A percentile compares a stretch with the other conserved stretches of the same genome.
phyloP scores from a whole-genome alignment of 2,888 invertebrate species.

The Cynaeus angustus region DNA sequence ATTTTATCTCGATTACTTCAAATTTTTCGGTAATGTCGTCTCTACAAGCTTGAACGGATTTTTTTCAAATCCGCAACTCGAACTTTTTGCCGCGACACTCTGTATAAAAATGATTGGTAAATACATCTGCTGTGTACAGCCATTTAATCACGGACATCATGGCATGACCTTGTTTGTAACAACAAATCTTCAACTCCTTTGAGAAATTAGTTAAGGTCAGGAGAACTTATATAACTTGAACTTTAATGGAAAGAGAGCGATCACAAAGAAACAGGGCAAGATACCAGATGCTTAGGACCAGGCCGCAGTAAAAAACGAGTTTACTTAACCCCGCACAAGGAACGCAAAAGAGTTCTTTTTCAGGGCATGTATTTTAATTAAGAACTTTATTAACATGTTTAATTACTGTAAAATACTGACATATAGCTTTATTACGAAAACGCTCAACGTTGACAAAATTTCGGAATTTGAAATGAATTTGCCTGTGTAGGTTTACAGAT shows the following conservation, averaged over 20 bases:
- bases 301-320: conserved; percentile 15
- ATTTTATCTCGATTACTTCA: no score
- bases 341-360: background rate
- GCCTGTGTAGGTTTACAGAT: no score
- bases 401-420: no score
- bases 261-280: conserved; percentile 12
- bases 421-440: no score
- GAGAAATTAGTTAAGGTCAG: conserved; percentile 17
- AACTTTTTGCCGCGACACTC: conserved; percentile 1
- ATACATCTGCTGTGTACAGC: background rate
- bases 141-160: background rate
- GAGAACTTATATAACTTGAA: conserved; percentile 25
- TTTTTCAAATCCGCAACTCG: no score
- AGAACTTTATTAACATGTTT: no score
- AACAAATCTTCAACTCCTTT: conserved; percentile 16
- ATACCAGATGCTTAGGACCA: conserved; percentile 17
- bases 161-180: background rate
- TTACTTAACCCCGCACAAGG: background rate
- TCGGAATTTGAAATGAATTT: no score
- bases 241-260: conserved; percentile 14
- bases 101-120: background rate
- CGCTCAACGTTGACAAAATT: no score
- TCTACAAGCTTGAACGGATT: no score
- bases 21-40: no score
- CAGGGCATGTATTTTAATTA: background rate